A percentile compares a stretch with the other conserved stretches of the same genome.
These are phyloP conservation scores for Samia ricini DNA, from an alignment of 1,140 invertebrate genomes.

Conservation along the genomic window DNA sequence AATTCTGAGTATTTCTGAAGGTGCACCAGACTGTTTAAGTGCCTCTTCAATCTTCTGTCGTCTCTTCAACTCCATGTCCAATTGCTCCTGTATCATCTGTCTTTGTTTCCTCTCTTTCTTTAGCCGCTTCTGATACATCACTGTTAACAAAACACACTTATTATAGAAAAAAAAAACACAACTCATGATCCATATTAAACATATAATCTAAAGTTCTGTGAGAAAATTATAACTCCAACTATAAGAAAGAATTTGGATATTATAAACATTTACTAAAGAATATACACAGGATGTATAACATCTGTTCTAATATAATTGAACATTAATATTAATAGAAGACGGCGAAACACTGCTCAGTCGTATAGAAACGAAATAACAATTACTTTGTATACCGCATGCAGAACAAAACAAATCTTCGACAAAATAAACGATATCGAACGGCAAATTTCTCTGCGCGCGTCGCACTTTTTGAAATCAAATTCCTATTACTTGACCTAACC, in stretches of 20 bases:
- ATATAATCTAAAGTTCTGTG: neutral
- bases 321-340: constrained; percentile 30
- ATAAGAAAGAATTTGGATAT: constrained; percentile 12
- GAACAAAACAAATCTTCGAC: constrained; percentile 41
- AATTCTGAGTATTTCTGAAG: constrained; percentile 85
- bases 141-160: constrained; percentile 79
- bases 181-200: neutral
- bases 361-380: constrained; percentile 53
- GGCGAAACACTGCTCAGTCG: constrained; percentile 21
- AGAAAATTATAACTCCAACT: constrained; percentile 11
- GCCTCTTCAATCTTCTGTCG: constrained; percentile 88
- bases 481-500: no score
- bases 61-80: constrained; percentile 88
- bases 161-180: neutral
- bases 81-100: constrained; percentile 89
- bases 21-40: constrained; percentile 86
- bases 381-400: constrained; percentile 37
- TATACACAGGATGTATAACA: constrained; percentile 17
- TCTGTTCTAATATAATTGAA: constrained; percentile 21
- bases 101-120: constrained; percentile 91
- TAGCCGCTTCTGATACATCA: constrained; percentile 90
- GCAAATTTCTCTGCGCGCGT: constrained; percentile 16
- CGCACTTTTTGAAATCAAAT: no score
- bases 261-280: constrained; percentile 16
- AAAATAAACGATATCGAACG: constrained; percentile 47